Conservation (phyloP, 2,113 vertebrate genomes). For the Hippocampus mohnikei region DNA sequence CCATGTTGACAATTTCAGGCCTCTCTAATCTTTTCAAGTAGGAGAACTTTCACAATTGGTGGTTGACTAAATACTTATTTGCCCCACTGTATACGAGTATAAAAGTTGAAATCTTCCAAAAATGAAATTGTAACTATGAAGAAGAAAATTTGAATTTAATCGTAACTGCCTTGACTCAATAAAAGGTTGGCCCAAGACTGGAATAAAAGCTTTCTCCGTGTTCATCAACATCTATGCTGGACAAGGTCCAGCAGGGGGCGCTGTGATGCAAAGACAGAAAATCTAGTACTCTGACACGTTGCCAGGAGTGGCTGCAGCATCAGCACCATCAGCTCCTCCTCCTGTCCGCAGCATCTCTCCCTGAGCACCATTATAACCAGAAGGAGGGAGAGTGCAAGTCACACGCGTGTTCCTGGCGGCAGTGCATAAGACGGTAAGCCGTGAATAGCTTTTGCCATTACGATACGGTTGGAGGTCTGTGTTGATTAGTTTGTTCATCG, state of each 20-base stretch:
- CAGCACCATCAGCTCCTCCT: slow-evolving; percentile 57
- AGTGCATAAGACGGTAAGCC: slow-evolving; percentile 16
- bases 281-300: background rate
- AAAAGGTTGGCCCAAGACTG: too few relatives aligned
- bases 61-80: too few relatives aligned
- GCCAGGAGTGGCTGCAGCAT: slow-evolving; percentile 66
- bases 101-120: too few relatives aligned
- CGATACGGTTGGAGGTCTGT: background rate
- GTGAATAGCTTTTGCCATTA: background rate
- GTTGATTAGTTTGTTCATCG: background rate
- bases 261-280: slow-evolving; percentile 5
- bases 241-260: slow-evolving; percentile 44
- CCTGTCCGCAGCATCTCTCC: slow-evolving; percentile 48
- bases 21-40: too few relatives aligned
- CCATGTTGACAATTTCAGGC: too few relatives aligned
- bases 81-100: too few relatives aligned
- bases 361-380: slow-evolving; percentile 6
- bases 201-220: too few relatives aligned
- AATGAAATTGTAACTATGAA: too few relatives aligned
- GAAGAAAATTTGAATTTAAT: too few relatives aligned
- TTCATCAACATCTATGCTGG: background rate
- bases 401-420: slow-evolving; percentile 18
- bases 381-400: slow-evolving; percentile 9
- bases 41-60: too few relatives aligned
- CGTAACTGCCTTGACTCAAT: too few relatives aligned